Evolutionary conservation across 2,888 invertebrate species (phyloP).

Genomic region (Tipula lateralis): DNA sequence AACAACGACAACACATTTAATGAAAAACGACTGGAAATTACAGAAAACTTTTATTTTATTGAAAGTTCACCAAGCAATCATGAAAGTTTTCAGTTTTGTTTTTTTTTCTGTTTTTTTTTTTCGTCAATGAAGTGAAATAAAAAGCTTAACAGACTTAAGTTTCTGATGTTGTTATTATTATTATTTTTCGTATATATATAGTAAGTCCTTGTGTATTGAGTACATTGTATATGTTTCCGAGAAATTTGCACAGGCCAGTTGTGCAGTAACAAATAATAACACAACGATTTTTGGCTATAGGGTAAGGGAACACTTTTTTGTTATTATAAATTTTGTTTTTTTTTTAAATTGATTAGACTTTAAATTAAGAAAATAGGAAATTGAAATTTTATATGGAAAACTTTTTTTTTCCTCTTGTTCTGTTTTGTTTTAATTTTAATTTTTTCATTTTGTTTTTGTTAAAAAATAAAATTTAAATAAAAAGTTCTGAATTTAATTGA

Average conservation of each 20-base stretch:
- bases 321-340: neutral
- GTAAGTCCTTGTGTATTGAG: neutral
- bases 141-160: constrained; percentile 7
- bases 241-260: neutral
- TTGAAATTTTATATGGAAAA: neutral
- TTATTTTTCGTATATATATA: neutral
- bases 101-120: neutral
- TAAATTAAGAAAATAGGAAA: constrained; percentile 19
- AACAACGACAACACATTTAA: neutral
- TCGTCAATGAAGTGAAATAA: constrained; percentile 27
- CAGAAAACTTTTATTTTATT: constrained; percentile 14
- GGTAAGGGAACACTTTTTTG: neutral
- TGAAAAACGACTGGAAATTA: neutral
- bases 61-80: constrained; percentile 25
- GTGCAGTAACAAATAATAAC: neutral
- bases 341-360: constrained; percentile 1
- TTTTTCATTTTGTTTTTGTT: neutral
- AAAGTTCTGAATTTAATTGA: constrained; percentile 13
- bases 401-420: neutral
- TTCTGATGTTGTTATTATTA: neutral
- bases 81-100: neutral
- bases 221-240: neutral
- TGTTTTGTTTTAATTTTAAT: neutral
- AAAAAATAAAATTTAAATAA: neutral
- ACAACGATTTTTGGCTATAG: neutral